Conservation (phyloP, 2,888 invertebrate genomes). For the Lapara coniferarum region DNA sequence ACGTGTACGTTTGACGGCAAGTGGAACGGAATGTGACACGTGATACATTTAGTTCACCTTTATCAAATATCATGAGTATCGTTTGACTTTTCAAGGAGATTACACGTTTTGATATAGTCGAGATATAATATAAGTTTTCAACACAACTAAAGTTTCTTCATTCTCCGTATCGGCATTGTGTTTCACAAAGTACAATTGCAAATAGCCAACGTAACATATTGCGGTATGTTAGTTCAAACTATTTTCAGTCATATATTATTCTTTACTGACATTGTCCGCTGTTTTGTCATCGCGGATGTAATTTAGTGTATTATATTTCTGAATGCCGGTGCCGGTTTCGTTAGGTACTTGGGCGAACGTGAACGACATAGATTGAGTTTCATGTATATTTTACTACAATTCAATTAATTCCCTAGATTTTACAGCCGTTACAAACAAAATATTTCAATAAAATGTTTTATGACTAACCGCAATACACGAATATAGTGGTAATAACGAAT, state of each 20-base stretch:
- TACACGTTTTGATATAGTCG: constrained; percentile 32
- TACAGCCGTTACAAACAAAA: neutral
- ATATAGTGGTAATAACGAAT: neutral
- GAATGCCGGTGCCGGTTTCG: neutral
- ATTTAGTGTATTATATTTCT: neutral
- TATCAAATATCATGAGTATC: constrained; percentile 53
- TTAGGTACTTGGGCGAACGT: no score
- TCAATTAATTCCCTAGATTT: neutral
- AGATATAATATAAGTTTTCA: constrained; percentile 30
- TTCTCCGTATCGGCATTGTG: constrained; percentile 16
- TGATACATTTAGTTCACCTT: constrained; percentile 47
- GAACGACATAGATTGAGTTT: no score
- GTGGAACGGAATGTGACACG: constrained; percentile 43
- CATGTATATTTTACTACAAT: neutral
- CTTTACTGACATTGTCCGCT: neutral
- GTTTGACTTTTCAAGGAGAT: constrained; percentile 58
- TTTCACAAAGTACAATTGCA: constrained; percentile 18
- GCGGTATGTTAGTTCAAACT: neutral
- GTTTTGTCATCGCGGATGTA: neutral
- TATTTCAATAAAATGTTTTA: neutral
- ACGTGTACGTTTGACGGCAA: constrained; percentile 32
- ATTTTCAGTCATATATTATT: neutral
- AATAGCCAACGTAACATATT: constrained; percentile 3
- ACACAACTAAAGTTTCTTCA: constrained; percentile 24
- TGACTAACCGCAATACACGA: neutral